Base-by-base conservation (phyloP, 2,113 vertebrate genomes). In the Chaetorhynchus papuensis region DNA sequence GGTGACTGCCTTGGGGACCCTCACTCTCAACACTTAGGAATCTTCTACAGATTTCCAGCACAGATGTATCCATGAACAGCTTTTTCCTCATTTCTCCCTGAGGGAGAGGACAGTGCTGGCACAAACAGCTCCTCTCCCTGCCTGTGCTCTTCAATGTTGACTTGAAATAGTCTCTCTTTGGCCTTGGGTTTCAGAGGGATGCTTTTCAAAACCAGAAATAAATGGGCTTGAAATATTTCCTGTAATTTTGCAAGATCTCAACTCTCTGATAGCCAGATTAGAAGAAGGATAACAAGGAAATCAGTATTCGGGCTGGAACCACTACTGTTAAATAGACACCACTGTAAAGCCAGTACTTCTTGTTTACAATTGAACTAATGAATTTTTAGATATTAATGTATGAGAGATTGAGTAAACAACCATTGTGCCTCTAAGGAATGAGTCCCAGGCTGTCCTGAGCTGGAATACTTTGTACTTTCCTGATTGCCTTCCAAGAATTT, bases 401-500 rank as follows among this genome's bases (percentile, higher is more conserved):
- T 72, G 86, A 97, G 70, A 60, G 86, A 95, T 89, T 96, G 93
- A 93, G 95, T 96, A 97, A 97, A 96, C 96, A 97, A 94, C 76
- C 85, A 90, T 92, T 97, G 93, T 96, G 96, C 95, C 83, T 92
- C 96, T 89, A 90, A 97, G 96, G 95, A 96, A 96, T 93, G 96
- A 92, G 83, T 96, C 94, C 90, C 92, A 89, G 96, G 90, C 96
- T 97, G 93, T 96, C 93, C 92, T 96, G 96, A 82, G 90, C 83
- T 96, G 96, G 96, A 97, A 97, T 96, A 97, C 88, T 96, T 95
- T 97, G 96, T 97, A 94, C 96, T 96, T 96, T 96, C 95, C 94
- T 93, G 92, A 96, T 94, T 96, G 96, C 95, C 93, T 97, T 96
- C 96, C 92, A 97, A 96, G 96, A 97, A 97, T 97, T 96, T 96